Percentiles rank a stretch among this genome's conserved stretches.
Conservation (phyloP, 1,140 invertebrate genomes). For the Melanaphis sacchari region DNA sequence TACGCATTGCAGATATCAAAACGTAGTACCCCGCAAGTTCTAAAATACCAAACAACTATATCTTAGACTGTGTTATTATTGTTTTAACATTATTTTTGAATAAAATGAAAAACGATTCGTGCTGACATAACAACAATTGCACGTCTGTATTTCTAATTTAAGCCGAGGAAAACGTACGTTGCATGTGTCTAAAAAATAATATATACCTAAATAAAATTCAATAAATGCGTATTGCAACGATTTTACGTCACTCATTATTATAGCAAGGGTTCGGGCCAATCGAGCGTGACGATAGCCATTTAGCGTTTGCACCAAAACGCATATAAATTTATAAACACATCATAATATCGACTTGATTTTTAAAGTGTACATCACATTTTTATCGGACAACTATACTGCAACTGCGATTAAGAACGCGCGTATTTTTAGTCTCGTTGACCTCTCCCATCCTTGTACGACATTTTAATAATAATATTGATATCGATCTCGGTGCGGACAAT, state of each 20-base stretch:
- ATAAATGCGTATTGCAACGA: not conserved
- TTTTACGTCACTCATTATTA: not conserved
- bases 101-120: not conserved
- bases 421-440: not conserved
- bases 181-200: not conserved
- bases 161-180: not conserved
- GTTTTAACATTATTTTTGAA: not conserved
- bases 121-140: not conserved
- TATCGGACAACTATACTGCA: not conserved
- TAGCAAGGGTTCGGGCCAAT: not conserved
- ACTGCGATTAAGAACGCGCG: not conserved
- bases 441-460: not conserved
- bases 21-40: not conserved
- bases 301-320: not conserved
- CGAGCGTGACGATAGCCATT: not conserved
- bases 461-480: constrained; percentile 11
- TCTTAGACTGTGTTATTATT: not conserved
- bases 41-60: not conserved
- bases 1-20: not conserved
- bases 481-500: not conserved
- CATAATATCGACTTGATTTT: not conserved
- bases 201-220: not conserved
- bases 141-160: not conserved
- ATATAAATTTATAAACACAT: not conserved
- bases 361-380: not conserved